Conservation (phyloP, 2,113 vertebrate genomes). For the Mellivora capensis region DNA sequence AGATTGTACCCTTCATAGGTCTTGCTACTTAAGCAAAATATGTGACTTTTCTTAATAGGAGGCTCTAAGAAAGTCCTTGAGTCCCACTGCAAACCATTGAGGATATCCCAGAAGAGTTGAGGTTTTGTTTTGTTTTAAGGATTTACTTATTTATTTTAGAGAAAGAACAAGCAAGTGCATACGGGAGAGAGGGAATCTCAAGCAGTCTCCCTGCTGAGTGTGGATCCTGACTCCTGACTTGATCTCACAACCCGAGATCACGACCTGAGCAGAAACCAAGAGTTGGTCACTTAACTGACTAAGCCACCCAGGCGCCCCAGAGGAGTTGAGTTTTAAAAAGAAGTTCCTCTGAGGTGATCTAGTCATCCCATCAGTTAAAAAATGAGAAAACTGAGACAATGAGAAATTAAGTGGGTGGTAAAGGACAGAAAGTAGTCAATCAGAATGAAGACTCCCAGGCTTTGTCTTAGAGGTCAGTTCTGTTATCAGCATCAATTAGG, state of each 20-base stretch:
- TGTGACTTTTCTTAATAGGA: background rate
- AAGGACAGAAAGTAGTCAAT: background rate
- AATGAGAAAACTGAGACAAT: background rate
- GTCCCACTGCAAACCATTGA: background rate
- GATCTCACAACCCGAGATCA: background rate
- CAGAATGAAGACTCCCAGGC: background rate
- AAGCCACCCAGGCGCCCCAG: background rate
- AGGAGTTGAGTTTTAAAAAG: background rate
- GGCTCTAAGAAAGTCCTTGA: background rate
- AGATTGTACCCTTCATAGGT: background rate
- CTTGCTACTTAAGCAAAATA: constrained; percentile 1
- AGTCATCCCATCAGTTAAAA: background rate
- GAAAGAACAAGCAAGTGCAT: background rate
- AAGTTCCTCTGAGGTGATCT: background rate
- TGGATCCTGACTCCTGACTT: background rate
- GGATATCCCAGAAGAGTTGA: background rate
- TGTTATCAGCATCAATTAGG: background rate
- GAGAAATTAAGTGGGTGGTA: constrained; percentile 1
- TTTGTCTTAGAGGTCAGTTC: background rate
- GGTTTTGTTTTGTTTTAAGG: background rate
- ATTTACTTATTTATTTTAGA: background rate
- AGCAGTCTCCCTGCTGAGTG: background rate
- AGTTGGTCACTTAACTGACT: background rate
- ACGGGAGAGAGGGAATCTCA: background rate
- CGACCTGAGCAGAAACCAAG: background rate